Evolutionary conservation across 2,113 vertebrate genomes (phyloP).

Genomic region (Mobula birostris): DNA sequence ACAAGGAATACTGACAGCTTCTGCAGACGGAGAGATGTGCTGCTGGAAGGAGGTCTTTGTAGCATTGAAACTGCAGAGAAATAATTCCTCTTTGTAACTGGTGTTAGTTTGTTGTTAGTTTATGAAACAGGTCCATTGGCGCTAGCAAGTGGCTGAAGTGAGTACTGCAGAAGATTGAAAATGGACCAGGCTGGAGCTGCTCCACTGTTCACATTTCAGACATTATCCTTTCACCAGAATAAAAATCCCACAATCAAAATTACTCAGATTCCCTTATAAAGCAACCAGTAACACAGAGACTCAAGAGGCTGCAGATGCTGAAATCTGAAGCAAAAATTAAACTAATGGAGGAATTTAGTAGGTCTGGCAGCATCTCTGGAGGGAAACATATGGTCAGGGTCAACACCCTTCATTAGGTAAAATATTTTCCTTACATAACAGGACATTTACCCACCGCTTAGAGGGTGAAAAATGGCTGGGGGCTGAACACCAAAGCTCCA

Average conservation of each 20-base stretch:
- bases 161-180: background rate
- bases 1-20: background rate
- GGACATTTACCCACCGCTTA: background rate
- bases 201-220: too few relatives aligned
- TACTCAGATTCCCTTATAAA: background rate
- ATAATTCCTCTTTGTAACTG: background rate
- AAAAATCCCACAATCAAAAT: background rate
- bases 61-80: background rate
- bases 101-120: background rate
- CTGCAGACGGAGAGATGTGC: background rate
- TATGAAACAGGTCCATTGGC: background rate
- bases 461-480: background rate
- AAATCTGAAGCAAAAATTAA: too few relatives aligned
- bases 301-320: too few relatives aligned
- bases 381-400: too few relatives aligned
- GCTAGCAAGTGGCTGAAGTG: background rate
- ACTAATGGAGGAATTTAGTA: too few relatives aligned
- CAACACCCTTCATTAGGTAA: too few relatives aligned
- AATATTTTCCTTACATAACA: background rate
- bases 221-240: background rate
- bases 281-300: background rate
- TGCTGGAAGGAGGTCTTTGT: background rate
- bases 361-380: too few relatives aligned
- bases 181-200: too few relatives aligned
- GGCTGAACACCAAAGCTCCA: background rate